A percentile compares a stretch with the other conserved stretches of the same genome.
phyloP scores from a whole-genome alignment of 2,888 invertebrate species.

The Junonia oenone region DNA sequence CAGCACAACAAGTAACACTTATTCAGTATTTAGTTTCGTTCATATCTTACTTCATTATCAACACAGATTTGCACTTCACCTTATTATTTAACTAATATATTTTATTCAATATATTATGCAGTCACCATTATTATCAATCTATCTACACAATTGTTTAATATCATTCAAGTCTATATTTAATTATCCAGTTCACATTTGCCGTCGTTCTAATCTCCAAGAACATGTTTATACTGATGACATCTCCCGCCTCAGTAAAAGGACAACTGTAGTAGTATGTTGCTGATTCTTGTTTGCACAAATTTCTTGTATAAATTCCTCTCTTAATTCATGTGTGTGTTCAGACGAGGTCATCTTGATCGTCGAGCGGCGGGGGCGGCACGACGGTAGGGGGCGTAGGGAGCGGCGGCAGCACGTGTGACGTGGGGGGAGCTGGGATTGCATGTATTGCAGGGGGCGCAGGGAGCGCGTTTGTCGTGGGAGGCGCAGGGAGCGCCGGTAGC shows the following conservation, averaged over 20 bases:
- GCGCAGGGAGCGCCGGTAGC: constrained; percentile 24
- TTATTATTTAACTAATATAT: not conserved
- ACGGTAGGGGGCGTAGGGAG: constrained; percentile 5
- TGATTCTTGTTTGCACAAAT: too few species aligned
- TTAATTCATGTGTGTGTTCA: too few species aligned
- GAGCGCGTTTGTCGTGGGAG: constrained; percentile 25
- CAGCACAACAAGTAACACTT: constrained; percentile 24
- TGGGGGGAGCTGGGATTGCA: constrained; percentile 41
- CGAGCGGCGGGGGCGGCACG: not conserved
- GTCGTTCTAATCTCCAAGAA: not conserved
- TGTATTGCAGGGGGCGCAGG: constrained; percentile 23
- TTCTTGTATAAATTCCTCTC: too few species aligned
- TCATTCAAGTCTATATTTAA: not conserved
- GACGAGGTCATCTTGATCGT: constrained; percentile 32
- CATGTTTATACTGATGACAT: not conserved
- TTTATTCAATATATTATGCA: not conserved
- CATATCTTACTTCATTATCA: not conserved
- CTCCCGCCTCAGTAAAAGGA: not conserved
- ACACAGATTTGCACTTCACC: constrained; percentile 1
- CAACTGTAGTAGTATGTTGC: not conserved
- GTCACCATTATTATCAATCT: not conserved
- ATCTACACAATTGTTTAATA: not conserved
- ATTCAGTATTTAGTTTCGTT: constrained; percentile 3
- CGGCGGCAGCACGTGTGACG: constrained; percentile 12
- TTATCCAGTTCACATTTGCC: too few species aligned